Conservation (phyloP, 2,888 invertebrate genomes). For the Clitarchus hookeri region DNA sequence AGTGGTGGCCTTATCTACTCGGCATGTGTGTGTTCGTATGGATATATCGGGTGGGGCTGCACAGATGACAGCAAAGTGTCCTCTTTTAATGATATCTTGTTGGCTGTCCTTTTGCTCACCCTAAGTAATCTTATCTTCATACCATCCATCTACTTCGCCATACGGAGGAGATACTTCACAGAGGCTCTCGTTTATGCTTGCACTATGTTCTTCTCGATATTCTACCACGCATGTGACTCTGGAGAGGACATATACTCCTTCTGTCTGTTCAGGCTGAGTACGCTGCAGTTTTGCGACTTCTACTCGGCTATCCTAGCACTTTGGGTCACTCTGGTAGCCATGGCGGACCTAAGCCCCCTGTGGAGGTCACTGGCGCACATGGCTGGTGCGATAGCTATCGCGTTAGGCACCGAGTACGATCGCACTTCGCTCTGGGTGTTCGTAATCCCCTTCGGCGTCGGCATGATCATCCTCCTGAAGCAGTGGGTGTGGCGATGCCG, state of each 20-base stretch:
- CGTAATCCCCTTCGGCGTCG: slow-evolving; percentile 72
- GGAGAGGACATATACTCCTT: slow-evolving; percentile 75
- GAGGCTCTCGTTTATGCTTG: slow-evolving; percentile 81
- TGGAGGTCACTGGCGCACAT: slow-evolving; percentile 68
- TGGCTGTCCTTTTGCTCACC: slow-evolving; percentile 65
- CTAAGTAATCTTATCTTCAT: slow-evolving; percentile 83
- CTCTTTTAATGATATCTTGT: slow-evolving; percentile 51
- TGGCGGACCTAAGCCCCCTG: slow-evolving; percentile 69
- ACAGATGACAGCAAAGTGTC: slow-evolving; percentile 74
- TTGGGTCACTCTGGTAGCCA: slow-evolving; percentile 86
- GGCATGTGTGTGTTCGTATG: slow-evolving; percentile 72
- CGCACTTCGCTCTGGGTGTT: slow-evolving; percentile 82
- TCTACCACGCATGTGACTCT: slow-evolving; percentile 91
- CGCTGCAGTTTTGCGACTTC: slow-evolving; percentile 87
- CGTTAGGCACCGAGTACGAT: slow-evolving; percentile 80
- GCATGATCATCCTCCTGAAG: slow-evolving; percentile 65
- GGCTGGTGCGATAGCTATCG: slow-evolving; percentile 76
- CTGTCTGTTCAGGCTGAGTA: slow-evolving; percentile 75
- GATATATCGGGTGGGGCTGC: slow-evolving; percentile 82
- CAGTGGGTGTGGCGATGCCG: slow-evolving; percentile 76
- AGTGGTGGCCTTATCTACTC: slow-evolving; percentile 77
- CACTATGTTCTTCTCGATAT: slow-evolving; percentile 85
- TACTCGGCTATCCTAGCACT: slow-evolving; percentile 84
- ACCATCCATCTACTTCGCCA: slow-evolving; percentile 75
- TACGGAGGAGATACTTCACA: slow-evolving; percentile 73